Conservation (phyloP, 2,888 invertebrate species). For the Chydorus sphaericus region DNA sequence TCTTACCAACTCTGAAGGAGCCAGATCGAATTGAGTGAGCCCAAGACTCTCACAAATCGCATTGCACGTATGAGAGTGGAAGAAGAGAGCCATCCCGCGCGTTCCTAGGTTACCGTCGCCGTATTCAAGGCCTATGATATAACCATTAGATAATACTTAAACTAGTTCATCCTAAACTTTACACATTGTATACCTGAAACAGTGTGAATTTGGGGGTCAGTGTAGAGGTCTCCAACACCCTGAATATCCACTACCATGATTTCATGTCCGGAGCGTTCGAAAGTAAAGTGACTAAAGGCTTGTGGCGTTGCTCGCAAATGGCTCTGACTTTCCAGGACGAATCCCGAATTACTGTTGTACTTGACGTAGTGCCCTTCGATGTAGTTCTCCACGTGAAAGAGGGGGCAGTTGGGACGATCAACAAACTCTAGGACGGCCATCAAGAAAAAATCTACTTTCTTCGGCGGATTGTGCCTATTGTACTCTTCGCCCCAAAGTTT, state of each 20-base stretch:
- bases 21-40: constrained; percentile 37
- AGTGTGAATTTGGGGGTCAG: constrained; percentile 42
- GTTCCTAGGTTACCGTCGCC: constrained; percentile 41
- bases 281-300: constrained; percentile 43
- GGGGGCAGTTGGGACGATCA: constrained; percentile 29
- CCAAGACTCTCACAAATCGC: constrained; percentile 35
- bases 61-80: constrained; percentile 40
- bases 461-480: constrained; percentile 41
- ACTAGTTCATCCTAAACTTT: background rate
- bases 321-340: constrained; percentile 32
- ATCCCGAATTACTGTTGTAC: constrained; percentile 43
- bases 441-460: constrained; percentile 42
- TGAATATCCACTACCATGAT: constrained; percentile 41
- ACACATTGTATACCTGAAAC: constrained; percentile 26
- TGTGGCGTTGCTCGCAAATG: constrained; percentile 37
- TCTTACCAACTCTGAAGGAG: constrained; percentile 29
- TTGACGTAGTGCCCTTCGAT: constrained; percentile 41
- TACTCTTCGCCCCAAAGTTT: constrained; percentile 43
- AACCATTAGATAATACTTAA: background rate
- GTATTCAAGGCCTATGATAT: constrained; percentile 28
- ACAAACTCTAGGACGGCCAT: constrained; percentile 38
- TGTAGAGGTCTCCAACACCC: constrained; percentile 42
- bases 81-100: constrained; percentile 41
- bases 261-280: constrained; percentile 41
- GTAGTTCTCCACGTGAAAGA: constrained; percentile 39